A percentile compares a stretch with the other conserved stretches of the same genome.
Conservation (phyloP, 2,888 invertebrate species). For the Drosophila subsilvestris region DNA sequence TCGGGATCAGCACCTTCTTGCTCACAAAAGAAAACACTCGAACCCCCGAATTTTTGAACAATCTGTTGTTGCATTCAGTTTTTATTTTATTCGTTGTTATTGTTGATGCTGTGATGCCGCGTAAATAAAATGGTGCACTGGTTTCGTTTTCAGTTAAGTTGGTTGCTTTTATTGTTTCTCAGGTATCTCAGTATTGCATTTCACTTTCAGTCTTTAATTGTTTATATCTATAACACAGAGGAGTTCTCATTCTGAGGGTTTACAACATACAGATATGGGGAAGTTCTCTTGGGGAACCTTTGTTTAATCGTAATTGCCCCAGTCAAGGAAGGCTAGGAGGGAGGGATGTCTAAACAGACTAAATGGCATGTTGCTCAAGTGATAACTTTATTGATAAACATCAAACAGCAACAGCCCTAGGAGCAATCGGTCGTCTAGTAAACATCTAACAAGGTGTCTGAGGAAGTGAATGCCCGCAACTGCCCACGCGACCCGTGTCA, state of each 20-base stretch:
- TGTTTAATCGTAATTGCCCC: conserved; percentile 3
- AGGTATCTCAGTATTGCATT: conserved; percentile 29
- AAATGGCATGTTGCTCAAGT: conserved; percentile 57
- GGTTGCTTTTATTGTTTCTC: conserved; percentile 44
- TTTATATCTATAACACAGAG: conserved; percentile 48
- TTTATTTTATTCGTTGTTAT: conserved; percentile 58
- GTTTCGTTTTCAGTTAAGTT: conserved; percentile 41
- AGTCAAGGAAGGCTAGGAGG: neutral
- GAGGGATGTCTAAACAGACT: neutral
- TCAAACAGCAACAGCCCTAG: conserved; percentile 57
- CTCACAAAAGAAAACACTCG: conserved; percentile 72
- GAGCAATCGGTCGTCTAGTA: conserved; percentile 18
- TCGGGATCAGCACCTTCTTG: conserved; percentile 25
- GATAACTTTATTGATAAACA: conserved; percentile 60
- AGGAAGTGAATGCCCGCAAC: conserved; percentile 1
- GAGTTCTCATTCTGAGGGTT: conserved; percentile 15
- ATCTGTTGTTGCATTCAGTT: conserved; percentile 40
- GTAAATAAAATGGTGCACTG: conserved; percentile 65
- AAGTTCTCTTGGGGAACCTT: conserved; percentile 3
- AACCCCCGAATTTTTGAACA: conserved; percentile 70
- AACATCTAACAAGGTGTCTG: conserved; percentile 8
- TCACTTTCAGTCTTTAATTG: conserved; percentile 47
- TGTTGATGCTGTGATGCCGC: conserved; percentile 39
- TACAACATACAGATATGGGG: conserved; percentile 30
- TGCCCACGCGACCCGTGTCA: conserved; percentile 19